Evolutionary conservation across 2,797 vertebrate genomes (phyloP), one percentile per base, ranked within the genome.

Genomic region (Hyperoplus lanceolatus): DNA sequence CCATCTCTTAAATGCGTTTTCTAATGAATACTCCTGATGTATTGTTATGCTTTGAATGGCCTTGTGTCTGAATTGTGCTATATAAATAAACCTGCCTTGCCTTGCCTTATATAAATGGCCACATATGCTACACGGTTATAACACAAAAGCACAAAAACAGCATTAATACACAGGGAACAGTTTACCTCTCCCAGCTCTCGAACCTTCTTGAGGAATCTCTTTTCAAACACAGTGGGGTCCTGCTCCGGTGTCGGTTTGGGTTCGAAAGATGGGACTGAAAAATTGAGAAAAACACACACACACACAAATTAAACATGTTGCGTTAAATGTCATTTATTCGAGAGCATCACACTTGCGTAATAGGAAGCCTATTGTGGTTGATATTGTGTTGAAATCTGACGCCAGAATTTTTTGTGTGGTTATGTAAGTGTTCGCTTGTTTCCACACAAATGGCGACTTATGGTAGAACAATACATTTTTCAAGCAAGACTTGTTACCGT

Each of bases 201-300:
- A 88, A 99, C 95, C 76, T 91, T 95, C 88, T 89, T 98, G 79
- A 99, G 81, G 92, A 99, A 99, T 14, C 98, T 94, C 87, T 97
- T 99, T 84, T 99, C 97, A 88, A 99, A 99, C 81, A 98, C 87
- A 0, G 97, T 98, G 39, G 98, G 98, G 84, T 99, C 98, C 0
- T 98, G 96, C 77, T 96, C 96, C 0, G 94, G 82, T 5, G 92
- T 89, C 0, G 96, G 96, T 11, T 96, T 95, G 0, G 96, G 96
- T 84, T 94, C 89, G 43, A 99, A 97, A 53, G 96, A 96, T 0
- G 97, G 97, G 76, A 97, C 98, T 96, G 83, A 55, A 39, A 54
- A 63, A 74, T 3, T 29, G 43, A 84, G 50, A 79, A 11, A 68
- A 1, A 60, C 15, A 69, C 8, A 71, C 10, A 60, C 4, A 50